Percentiles rank a stretch among this genome's conserved stretches.
These are phyloP conservation scores for Nymphalis io DNA, from an alignment of 1,140 invertebrate genomes.

Conservation along the genomic window DNA sequence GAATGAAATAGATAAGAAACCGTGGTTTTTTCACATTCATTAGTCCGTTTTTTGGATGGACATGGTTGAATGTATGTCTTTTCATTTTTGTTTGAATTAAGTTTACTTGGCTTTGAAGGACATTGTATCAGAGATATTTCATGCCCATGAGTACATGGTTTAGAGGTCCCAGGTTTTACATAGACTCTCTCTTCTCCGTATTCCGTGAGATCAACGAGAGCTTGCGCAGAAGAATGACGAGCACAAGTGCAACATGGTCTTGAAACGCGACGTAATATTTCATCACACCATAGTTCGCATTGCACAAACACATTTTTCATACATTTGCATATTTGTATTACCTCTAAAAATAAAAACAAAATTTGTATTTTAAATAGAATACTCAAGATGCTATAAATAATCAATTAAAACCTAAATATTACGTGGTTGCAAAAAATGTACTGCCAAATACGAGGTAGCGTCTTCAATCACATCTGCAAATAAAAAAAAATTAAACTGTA, in stretches of 20 bases:
- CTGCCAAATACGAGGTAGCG: constrained; percentile 60
- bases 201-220: constrained; percentile 46
- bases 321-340: constrained; percentile 71
- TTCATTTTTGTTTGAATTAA: constrained; percentile 14
- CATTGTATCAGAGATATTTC: constrained; percentile 56
- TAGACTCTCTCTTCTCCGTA: constrained; percentile 40
- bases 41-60: constrained; percentile 43
- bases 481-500: neutral
- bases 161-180: constrained; percentile 39
- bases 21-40: constrained; percentile 45
- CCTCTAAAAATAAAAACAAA: constrained; percentile 46
- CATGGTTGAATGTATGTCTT: constrained; percentile 36
- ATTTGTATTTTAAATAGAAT: neutral
- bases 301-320: constrained; percentile 73
- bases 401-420: constrained; percentile 31
- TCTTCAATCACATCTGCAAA: constrained; percentile 66
- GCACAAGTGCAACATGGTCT: constrained; percentile 64
- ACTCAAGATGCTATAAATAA: neutral
- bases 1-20: constrained; percentile 58
- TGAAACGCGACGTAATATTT: constrained; percentile 59
- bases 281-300: constrained; percentile 70
- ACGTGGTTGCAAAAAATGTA: constrained; percentile 64
- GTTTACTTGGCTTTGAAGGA: constrained; percentile 40
- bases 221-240: constrained; percentile 57
- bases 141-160: constrained; percentile 44